phyloP scores from a whole-genome alignment of 1,140 invertebrate genomes.

The Macrotrachela quadricornifera region DNA sequence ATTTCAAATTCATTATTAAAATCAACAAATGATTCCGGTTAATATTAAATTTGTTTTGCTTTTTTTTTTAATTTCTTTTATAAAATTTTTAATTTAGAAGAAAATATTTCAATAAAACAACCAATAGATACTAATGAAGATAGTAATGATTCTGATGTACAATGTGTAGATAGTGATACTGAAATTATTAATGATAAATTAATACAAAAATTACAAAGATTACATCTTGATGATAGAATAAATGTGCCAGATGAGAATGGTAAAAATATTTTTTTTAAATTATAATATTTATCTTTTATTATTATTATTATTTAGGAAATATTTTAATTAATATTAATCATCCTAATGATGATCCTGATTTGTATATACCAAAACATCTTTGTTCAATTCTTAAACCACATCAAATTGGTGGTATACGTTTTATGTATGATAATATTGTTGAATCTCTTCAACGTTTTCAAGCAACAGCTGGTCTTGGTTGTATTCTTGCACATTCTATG shows the following conservation, averaged over 20 bases:
- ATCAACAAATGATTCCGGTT: too few relatives aligned
- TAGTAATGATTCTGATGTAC: slow-evolving; percentile 23
- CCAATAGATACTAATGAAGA: not conserved
- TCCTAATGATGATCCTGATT: slow-evolving; percentile 66
- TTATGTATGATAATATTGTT: slow-evolving; percentile 84
- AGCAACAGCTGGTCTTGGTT: slow-evolving; percentile 69
- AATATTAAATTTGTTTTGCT: too few relatives aligned
- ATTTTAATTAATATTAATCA: slow-evolving; percentile 90
- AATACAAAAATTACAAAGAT: too few relatives aligned
- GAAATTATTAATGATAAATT: too few relatives aligned
- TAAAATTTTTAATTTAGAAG: too few relatives aligned
- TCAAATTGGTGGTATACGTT: slow-evolving; percentile 82
- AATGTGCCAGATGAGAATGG: slow-evolving; percentile 70
- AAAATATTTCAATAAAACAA: not conserved
- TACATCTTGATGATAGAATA: too few relatives aligned
- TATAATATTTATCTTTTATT: too few relatives aligned
- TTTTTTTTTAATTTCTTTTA: too few relatives aligned
- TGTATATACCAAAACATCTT: slow-evolving; percentile 77
- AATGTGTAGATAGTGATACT: slow-evolving; percentile 41
- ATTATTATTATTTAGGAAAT: slow-evolving; percentile 35
- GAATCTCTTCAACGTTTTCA: slow-evolving; percentile 60
- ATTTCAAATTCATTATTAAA: too few relatives aligned
- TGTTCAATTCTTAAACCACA: slow-evolving; percentile 80
- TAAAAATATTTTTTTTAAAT: slow-evolving; percentile 18
- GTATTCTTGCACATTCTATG: slow-evolving; percentile 95